Conservation (phyloP, 2,797 vertebrate species). For the Melanotaenia trifasciata region DNA sequence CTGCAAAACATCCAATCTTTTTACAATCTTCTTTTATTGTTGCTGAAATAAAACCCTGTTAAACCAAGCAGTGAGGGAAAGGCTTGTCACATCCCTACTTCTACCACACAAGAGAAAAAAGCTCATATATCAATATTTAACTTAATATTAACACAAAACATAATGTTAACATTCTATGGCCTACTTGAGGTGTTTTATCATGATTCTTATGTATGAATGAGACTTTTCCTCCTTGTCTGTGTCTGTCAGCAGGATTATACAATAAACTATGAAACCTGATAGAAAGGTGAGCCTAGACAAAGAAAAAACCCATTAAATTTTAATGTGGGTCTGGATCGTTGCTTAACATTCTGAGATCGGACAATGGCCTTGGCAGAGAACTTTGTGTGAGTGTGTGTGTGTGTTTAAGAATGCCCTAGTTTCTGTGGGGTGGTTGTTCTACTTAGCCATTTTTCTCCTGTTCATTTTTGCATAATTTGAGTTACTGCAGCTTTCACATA, state of each 20-base stretch:
- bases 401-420: neutral
- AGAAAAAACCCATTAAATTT: neutral
- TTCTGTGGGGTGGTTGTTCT: neutral
- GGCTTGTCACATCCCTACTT: neutral
- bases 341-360: slow-evolving; percentile 1
- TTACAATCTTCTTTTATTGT: neutral
- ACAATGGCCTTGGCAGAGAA: neutral
- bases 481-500: neutral
- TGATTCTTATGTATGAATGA: neutral
- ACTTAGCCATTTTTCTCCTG: neutral
- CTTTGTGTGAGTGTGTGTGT: too few relatives aligned
- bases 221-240: neutral
- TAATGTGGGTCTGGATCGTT: neutral
- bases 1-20: neutral
- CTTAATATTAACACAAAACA: neutral
- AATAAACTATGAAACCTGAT: neutral
- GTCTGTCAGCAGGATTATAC: neutral
- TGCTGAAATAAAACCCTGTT: neutral
- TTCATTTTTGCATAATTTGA: neutral
- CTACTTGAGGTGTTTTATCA: neutral
- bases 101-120: neutral
- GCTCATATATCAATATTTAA: neutral
- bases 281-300: neutral
- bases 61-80: neutral
- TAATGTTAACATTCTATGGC: neutral